Base-by-base conservation (phyloP, 2,113 vertebrate genomes). In the Labeo rohita region DNA sequence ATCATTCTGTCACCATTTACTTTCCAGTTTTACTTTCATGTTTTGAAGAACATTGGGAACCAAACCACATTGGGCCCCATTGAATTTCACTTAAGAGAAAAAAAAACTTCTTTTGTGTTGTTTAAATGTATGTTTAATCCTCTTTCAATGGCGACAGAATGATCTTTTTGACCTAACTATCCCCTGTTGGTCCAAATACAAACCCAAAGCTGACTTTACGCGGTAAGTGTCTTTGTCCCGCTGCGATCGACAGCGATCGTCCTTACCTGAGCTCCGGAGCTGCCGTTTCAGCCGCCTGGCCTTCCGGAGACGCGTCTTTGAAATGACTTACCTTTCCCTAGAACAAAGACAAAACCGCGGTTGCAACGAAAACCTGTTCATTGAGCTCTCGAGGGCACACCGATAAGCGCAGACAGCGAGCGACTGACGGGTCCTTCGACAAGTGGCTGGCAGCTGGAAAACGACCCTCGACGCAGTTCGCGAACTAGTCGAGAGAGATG, bases 391-490 rank as follows among this genome's bases (percentile, higher is more conserved):
- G 21, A 56, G 49, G 56, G 4, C 28, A 12, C 8, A 66, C 75
- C 54, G 66, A 49, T 11, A 6, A 49, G 2, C 47, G 50, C 50
- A 21, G 7, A 4, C 50, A 73, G 43, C 13, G 2, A 84, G 73
- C 47, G 47, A 47, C 47, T 8, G 47, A 8, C 47, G 47, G 21
- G 56, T 83, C 83, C 88, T 88, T 87, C 11, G 1, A 91, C 90
- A 91, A 92, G 89, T 95, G 94, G 93, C 94, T 95, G 93, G 95
- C 94, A 94, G 93, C 80, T 90, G 85, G 88, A 88, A 74, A 88
- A 88, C 49, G 28, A 28, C 74, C 76, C 39, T 34, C 16, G 66
- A 8, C 21, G 18, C 8, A 76, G 23, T 66, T n/a, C 3, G 23
- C 1, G 13, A 79, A n/a, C 50, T 1, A 21, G 36, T 61, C 5